Evolutionary conservation across 2,113 vertebrate genomes (phyloP).

Genomic region (Crotalus tigris): DNA sequence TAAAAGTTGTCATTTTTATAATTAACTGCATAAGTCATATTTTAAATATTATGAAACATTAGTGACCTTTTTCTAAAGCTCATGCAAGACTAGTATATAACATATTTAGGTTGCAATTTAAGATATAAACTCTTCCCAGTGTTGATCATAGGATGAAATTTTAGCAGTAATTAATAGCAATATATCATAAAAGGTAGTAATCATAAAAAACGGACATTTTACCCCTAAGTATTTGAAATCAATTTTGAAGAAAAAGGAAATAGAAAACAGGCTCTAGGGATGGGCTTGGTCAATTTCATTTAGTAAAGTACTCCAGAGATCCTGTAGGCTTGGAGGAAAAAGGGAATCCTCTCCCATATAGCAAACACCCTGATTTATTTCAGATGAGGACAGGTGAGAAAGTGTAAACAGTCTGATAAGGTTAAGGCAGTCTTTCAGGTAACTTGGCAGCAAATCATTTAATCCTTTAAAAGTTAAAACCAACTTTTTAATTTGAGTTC

Average conservation of each 20-base stretch:
- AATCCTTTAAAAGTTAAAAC: neutral
- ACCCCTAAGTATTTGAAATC: neutral
- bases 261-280: neutral
- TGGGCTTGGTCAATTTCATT: neutral
- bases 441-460: neutral
- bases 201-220: neutral
- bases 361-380: neutral
- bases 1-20: neutral
- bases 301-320: neutral
- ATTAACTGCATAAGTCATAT: neutral
- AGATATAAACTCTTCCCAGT: neutral
- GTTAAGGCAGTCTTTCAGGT: neutral
- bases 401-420: neutral
- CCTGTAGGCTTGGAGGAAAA: neutral
- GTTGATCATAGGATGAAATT: neutral
- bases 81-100: neutral
- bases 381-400: neutral
- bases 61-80: neutral
- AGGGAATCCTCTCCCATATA: neutral
- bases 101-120: neutral
- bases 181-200: neutral
- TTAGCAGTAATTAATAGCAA: neutral
- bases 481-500: neutral
- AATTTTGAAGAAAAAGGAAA: neutral
- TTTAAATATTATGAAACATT: neutral